These are phyloP conservation scores for Pteromalus puparum DNA, from an alignment of 1,140 invertebrate species.

Conservation along the genomic window DNA sequence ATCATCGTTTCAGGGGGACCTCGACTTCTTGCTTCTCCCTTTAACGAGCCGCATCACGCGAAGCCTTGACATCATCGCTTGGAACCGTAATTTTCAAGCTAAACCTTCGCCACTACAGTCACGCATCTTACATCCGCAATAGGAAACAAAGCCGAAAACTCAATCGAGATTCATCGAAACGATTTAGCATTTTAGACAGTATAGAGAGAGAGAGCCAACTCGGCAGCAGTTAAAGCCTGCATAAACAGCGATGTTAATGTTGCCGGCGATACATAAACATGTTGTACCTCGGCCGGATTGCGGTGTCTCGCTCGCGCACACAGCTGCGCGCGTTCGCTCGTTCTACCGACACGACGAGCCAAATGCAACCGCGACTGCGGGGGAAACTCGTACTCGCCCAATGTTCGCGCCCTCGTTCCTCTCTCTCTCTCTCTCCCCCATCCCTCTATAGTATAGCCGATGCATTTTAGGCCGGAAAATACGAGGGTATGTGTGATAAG, in stretches of 20 bases:
- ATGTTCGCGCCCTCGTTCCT: not conserved
- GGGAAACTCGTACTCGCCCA: not conserved
- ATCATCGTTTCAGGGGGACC: too few species aligned
- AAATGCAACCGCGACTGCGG: slow-evolving; percentile 1
- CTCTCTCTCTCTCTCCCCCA: not conserved
- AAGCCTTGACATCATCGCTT: not conserved
- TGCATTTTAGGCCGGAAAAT: slow-evolving; percentile 12
- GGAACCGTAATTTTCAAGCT: not conserved
- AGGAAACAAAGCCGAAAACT: not conserved
- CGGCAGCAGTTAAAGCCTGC: slow-evolving; percentile 65
- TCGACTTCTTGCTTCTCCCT: not conserved
- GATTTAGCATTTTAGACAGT: not conserved
- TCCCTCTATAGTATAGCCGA: not conserved
- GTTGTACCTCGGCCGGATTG: slow-evolving; percentile 65
- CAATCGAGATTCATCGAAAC: slow-evolving; percentile 7
- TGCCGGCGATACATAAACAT: slow-evolving; percentile 68
- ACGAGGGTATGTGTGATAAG: not conserved
- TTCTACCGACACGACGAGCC: slow-evolving; percentile 43
- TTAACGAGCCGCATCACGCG: not conserved
- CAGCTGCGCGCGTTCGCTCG: slow-evolving; percentile 35
- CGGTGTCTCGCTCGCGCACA: slow-evolving; percentile 49
- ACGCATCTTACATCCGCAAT: too few species aligned
- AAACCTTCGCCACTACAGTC: not conserved
- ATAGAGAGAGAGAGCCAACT: not conserved
- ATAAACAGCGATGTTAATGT: slow-evolving; percentile 69